Conservation (phyloP, 2,113 vertebrate genomes). For the Synchiropus splendidus region DNA sequence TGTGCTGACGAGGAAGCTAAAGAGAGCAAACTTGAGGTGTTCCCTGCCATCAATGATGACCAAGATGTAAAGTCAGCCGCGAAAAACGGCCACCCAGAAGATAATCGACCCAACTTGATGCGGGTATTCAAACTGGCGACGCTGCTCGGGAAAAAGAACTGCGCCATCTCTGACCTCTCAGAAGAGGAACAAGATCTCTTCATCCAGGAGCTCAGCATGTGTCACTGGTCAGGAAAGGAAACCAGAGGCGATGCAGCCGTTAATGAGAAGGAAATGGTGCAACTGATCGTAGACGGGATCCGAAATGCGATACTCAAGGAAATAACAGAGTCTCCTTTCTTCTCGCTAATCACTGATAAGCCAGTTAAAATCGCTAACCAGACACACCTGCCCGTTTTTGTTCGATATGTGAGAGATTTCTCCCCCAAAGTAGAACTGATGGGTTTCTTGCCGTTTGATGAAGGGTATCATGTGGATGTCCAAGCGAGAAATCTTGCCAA, state of each 20-base stretch:
- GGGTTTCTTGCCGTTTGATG: conserved; percentile 80
- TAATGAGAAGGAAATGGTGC: conserved; percentile 70
- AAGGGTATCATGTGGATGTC: conserved; percentile 58
- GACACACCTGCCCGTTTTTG: conserved; percentile 78
- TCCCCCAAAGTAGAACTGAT: conserved; percentile 84
- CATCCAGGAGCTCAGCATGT: conserved; percentile 57
- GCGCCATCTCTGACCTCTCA: conserved; percentile 38
- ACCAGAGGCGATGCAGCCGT: conserved; percentile 13
- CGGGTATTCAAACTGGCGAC: conserved; percentile 58
- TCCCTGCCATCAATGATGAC: conserved; percentile 32
- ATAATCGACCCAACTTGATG: conserved; percentile 53
- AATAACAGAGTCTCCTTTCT: conserved; percentile 84
- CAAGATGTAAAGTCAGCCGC: conserved; percentile 43
- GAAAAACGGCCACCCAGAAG: conserved; percentile 55
- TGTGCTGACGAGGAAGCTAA: conserved; percentile 35
- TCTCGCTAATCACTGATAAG: conserved; percentile 84
- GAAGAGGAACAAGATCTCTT: conserved; percentile 52
- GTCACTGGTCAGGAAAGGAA: conserved; percentile 58
- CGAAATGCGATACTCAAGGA: conserved; percentile 80
- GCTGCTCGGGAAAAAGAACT: conserved; percentile 53
- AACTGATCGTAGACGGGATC: conserved; percentile 76
- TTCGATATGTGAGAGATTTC: conserved; percentile 81
- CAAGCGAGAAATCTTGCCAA: conserved; percentile 76
- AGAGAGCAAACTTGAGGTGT: conserved; percentile 15
- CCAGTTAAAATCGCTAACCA: conserved; percentile 74